phyloP scores from a whole-genome alignment of 2,888 invertebrate species.

The Noctua janthe region DNA sequence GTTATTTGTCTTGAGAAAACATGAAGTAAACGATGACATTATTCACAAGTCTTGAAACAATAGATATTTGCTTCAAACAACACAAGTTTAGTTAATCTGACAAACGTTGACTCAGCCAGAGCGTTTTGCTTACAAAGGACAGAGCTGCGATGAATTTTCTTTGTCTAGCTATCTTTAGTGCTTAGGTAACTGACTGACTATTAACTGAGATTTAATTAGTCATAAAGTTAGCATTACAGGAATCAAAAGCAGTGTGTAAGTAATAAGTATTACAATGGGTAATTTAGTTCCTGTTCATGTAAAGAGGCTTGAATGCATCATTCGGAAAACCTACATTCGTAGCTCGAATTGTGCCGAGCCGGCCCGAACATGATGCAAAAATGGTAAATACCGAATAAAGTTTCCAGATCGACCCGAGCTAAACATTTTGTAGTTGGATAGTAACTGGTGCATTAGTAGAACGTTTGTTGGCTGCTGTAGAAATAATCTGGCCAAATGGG shows the following conservation, averaged over 20 bases:
- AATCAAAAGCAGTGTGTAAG: background rate
- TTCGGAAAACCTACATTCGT: background rate
- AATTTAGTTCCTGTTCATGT: slow-evolving; percentile 28
- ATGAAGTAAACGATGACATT: slow-evolving; percentile 21
- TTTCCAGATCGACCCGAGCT: no score
- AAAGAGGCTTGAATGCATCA: background rate
- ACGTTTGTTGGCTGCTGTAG: no score
- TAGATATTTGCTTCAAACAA: slow-evolving; percentile 22
- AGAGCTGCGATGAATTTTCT: slow-evolving; percentile 9
- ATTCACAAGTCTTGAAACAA: slow-evolving; percentile 16
- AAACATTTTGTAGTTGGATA: no score
- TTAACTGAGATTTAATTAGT: slow-evolving; percentile 15
- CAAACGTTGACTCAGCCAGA: slow-evolving; percentile 21
- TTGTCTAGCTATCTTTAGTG: slow-evolving; percentile 17
- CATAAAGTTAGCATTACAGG: slow-evolving; percentile 18
- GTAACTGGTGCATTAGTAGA: no score
- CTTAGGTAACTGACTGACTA: slow-evolving; percentile 10
- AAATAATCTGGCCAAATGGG: no score
- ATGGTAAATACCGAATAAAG: background rate
- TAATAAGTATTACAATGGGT: background rate
- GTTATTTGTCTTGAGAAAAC: slow-evolving; percentile 5
- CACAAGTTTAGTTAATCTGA: slow-evolving; percentile 17
- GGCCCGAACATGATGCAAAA: background rate
- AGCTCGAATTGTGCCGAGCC: background rate
- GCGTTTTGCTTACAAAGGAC: slow-evolving; percentile 14